Conservation (phyloP, 2,888 invertebrate species). For the Coronaproctus castanopsis region DNA sequence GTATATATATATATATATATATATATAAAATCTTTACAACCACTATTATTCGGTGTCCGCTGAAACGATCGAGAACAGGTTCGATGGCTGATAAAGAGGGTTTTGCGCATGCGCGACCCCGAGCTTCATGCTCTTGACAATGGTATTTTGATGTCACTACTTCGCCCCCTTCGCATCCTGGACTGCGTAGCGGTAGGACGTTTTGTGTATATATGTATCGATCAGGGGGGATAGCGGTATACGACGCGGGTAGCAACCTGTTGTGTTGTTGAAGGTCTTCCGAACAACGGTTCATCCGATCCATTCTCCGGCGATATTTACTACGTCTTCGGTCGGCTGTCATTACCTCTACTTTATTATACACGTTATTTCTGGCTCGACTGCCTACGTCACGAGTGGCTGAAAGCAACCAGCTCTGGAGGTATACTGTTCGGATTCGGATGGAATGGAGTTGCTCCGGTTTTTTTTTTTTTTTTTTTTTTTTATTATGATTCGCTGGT, state of each 20-base stretch:
- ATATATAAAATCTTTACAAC: no score
- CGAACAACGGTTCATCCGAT: slow-evolving; percentile 17
- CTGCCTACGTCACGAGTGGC: no score
- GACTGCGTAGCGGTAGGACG: slow-evolving; percentile 19
- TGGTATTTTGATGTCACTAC: slow-evolving; percentile 23
- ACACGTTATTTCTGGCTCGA: no score
- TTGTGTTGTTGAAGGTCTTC: slow-evolving; percentile 14
- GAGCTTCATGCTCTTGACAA: slow-evolving; percentile 37
- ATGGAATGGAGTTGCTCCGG: no score
- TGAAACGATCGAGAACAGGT: slow-evolving; percentile 1
- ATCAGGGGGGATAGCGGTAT: background rate
- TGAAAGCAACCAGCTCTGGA: no score
- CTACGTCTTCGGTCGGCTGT: no score
- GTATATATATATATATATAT: no score
- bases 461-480: no score
- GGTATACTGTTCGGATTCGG: no score
- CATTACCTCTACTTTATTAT: no score
- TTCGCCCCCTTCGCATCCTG: slow-evolving; percentile 9
- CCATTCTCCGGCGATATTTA: background rate
- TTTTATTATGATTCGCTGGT: no score
- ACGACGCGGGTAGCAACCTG: slow-evolving; percentile 6
- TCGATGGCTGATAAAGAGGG: slow-evolving; percentile 5
- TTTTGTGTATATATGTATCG: background rate
- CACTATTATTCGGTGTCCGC: no score
- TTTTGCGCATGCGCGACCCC: slow-evolving; percentile 9